Base-by-base conservation (phyloP, 2,797 vertebrate species). In the Coracias cyanogaster region DNA sequence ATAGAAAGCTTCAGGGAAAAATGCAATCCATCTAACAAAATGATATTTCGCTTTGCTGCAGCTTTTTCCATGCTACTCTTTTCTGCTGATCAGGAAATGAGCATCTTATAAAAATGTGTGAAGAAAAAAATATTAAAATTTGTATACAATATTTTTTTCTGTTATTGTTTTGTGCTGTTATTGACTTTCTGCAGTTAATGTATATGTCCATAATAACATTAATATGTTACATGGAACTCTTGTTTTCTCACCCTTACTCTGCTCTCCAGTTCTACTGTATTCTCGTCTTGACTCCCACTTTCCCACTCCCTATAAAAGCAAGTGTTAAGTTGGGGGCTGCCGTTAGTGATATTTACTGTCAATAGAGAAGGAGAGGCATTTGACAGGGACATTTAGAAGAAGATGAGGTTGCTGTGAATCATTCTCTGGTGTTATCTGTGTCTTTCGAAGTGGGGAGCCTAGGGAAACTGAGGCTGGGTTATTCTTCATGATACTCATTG, bases 1-100 rank as follows among this genome's bases (percentile, higher is more conserved):
- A 97, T 66, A 96, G 93, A 98, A 97, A 73, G 84, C 94, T 94
- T 94, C 72, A 57, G 85, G 79, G 85, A 97, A 91, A 98, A 98
- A 90, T 86, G 71, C 76, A 95, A 87, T 69, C 67, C 78, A 90
- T 55, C 76, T 91, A 54, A 70, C 31, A 82, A 69, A 72, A 88
- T 79, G 22, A 29, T 62, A 31, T 73, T 90, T 93, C 74, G 39
- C 43, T 82, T 83, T 80, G 83, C 65, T 85, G 55, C 37, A 62
- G 16, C 29, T 77, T 89, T 76, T 85, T 45, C 64, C 29, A 10
- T 82, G 7, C 20, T 93, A 58, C 37, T 65, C 21, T 84, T 86
- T 93, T 89, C 64, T 86, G n/a, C 25, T 83, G 77, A 65, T 70
- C 22, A 72, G 18, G 43, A 70, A 91, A 82, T 37, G 3, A 82